Conservation (phyloP, 2,113 vertebrate species). For the Strix uralensis region DNA sequence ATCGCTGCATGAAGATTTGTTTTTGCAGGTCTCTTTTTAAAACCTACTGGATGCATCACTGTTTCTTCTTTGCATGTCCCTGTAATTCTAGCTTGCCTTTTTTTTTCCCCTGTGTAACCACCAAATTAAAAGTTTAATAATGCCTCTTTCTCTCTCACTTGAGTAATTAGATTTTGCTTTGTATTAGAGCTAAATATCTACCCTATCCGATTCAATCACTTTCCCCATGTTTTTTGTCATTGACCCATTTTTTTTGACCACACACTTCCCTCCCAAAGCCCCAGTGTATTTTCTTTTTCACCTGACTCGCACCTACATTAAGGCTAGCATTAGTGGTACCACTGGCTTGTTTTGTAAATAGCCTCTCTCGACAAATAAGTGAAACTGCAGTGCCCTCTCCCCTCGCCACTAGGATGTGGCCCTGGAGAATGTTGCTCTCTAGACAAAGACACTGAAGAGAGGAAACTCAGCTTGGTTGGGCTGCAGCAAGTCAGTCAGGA, state of each 20-base stretch:
- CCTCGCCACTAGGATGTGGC: not conserved
- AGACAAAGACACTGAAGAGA: constrained; percentile 90
- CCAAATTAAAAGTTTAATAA: not conserved
- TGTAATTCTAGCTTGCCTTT: not conserved
- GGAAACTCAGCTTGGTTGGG: constrained; percentile 87
- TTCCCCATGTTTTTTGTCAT: not conserved
- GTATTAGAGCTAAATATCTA: not conserved
- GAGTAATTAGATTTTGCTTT: constrained; percentile 5
- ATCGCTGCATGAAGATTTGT: not conserved
- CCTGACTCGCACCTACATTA: constrained; percentile 45
- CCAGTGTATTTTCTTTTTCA: constrained; percentile 13
- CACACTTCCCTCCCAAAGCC: constrained; percentile 29
- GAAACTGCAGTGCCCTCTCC: constrained; percentile 44
- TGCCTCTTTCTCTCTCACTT: not conserved
- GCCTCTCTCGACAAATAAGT: constrained; percentile 36
- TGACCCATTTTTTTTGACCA: not conserved
- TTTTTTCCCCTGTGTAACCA: not conserved
- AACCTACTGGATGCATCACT: not conserved
- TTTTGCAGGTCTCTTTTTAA: not conserved
- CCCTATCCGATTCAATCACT: not conserved
- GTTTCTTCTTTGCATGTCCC: not conserved
- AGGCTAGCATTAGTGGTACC: constrained; percentile 69
- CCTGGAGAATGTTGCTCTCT: constrained; percentile 48
- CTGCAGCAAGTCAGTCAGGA: constrained; percentile 88
- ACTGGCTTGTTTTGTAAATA: constrained; percentile 53